phyloP scores from a whole-genome alignment of 2,888 invertebrate species.

The Chelonus formosanus region DNA sequence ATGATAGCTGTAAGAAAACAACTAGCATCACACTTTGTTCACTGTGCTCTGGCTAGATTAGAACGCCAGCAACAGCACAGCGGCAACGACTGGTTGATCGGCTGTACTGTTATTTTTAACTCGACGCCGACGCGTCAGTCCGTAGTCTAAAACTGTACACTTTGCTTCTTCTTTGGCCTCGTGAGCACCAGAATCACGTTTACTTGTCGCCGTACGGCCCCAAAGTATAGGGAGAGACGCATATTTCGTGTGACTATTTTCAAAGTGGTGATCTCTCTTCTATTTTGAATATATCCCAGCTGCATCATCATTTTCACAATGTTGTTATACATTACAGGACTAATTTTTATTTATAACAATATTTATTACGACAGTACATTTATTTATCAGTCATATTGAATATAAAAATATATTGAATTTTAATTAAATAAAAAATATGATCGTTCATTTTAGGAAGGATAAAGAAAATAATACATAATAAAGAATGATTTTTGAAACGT shows the following conservation, averaged over 20 bases:
- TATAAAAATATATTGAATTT: background rate
- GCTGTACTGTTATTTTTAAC: conserved; percentile 64
- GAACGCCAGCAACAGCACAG: conserved; percentile 42
- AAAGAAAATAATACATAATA: background rate
- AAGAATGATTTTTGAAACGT: conserved; percentile 53
- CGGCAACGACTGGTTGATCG: conserved; percentile 53
- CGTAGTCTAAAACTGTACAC: conserved; percentile 63
- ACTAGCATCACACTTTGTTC: conserved; percentile 2
- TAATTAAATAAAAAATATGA: background rate
- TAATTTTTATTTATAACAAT: too few species aligned
- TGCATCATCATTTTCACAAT: too few species aligned
- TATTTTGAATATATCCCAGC: conserved; percentile 49
- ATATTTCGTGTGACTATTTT: conserved; percentile 57
- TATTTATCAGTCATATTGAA: too few species aligned
- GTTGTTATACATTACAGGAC: too few species aligned
- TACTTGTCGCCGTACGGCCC: conserved; percentile 33
- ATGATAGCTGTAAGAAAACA: conserved; percentile 17
- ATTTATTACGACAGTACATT: too few species aligned
- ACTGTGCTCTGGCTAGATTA: background rate
- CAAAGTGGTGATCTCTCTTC: conserved; percentile 52
- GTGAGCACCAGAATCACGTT: conserved; percentile 35
- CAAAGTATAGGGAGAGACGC: conserved; percentile 38
- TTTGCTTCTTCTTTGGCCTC: conserved; percentile 47
- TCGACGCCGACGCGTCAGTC: conserved; percentile 62
- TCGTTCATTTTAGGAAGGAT: too few species aligned